These are phyloP conservation scores for Menidia menidia DNA, from an alignment of 2,797 vertebrate species.

Conservation along the genomic window DNA sequence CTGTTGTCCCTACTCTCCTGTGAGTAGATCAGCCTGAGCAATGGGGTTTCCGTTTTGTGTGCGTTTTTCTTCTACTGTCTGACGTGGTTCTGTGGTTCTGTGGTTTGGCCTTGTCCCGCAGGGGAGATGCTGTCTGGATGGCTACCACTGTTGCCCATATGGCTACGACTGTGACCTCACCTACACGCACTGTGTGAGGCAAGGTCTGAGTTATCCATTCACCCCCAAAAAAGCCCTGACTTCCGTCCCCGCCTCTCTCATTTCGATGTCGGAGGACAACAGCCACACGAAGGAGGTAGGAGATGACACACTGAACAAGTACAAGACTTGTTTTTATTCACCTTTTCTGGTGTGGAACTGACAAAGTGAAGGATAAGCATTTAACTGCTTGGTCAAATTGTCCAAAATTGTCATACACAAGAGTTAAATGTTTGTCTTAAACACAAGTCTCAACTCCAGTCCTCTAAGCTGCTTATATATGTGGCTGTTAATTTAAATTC, in stretches of 20 bases:
- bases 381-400: too few relatives aligned
- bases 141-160: constrained; percentile 72
- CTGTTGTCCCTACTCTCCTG: constrained; percentile 65
- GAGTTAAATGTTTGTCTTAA: too few relatives aligned
- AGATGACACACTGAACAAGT: neutral
- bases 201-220: constrained; percentile 50
- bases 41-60: too few relatives aligned
- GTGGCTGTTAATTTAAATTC: too few relatives aligned
- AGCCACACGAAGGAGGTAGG: constrained; percentile 39
- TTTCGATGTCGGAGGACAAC: constrained; percentile 12
- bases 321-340: too few relatives aligned
- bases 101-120: constrained; percentile 11
- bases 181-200: constrained; percentile 57
- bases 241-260: constrained; percentile 41
- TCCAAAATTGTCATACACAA: too few relatives aligned
- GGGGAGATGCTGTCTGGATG: constrained; percentile 76
- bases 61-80: too few relatives aligned
- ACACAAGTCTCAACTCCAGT: too few relatives aligned
- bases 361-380: too few relatives aligned
- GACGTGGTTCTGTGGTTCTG: too few relatives aligned
- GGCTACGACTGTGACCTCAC: constrained; percentile 71
- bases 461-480: too few relatives aligned
- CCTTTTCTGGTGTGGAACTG: too few relatives aligned
- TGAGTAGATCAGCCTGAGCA: constrained; percentile 46
- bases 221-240: constrained; percentile 14